Evolutionary conservation across 2,888 invertebrate genomes (phyloP).

Genomic region (Sminthurinus aureus): DNA sequence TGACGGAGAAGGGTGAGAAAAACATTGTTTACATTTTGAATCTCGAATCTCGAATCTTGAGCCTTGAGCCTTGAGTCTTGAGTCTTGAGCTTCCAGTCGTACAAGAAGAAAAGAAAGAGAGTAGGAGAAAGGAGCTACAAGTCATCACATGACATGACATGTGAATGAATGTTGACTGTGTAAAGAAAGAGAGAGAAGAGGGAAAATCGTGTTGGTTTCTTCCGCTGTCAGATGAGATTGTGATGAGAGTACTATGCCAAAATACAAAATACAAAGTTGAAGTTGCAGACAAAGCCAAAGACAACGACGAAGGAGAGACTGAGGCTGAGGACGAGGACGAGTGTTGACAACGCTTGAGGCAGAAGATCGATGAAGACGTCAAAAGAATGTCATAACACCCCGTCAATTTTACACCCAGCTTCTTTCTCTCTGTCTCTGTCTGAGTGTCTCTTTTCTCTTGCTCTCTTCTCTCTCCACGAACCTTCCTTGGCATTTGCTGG

Average conservation of each 20-base stretch:
- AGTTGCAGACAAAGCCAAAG: too few species aligned
- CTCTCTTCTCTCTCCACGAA: not conserved
- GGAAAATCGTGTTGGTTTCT: constrained; percentile 53
- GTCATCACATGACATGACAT: constrained; percentile 36
- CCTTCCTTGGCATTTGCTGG: not conserved
- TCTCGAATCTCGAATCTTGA: not conserved
- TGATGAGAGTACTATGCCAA: constrained; percentile 16
- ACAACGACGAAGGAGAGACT: too few species aligned
- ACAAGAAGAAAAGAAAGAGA: not conserved
- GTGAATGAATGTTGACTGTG: constrained; percentile 5
- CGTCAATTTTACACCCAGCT: constrained; percentile 51
- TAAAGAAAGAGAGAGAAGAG: constrained; percentile 16
- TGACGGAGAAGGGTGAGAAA: too few species aligned
- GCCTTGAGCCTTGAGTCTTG: not conserved
- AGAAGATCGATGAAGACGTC: constrained; percentile 60
- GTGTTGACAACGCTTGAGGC: constrained; percentile 40
- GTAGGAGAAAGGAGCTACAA: constrained; percentile 32
- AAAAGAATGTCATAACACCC: constrained; percentile 59
- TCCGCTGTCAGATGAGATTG: constrained; percentile 60
- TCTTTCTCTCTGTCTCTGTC: constrained; percentile 31
- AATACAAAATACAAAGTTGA: constrained; percentile 9
- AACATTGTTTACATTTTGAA: too few species aligned
- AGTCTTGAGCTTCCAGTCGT: not conserved
- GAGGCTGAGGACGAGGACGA: not conserved
- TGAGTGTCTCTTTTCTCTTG: not conserved